Evolutionary conservation across 2,888 invertebrate genomes (phyloP).

Genomic region (Ornithoptera alexandrae): DNA sequence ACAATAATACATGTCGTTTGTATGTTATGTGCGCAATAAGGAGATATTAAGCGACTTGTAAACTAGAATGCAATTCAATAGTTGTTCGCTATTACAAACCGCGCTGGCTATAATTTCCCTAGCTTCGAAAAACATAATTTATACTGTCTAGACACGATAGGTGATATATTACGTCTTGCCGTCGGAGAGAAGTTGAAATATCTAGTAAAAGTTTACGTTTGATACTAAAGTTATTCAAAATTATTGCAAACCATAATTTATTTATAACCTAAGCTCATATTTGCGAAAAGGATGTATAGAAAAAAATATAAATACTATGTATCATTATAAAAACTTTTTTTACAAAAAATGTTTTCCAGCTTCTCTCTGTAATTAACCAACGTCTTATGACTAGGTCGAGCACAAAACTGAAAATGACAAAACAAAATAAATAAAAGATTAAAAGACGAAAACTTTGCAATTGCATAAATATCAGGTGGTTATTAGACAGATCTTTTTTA

Average conservation of each 20-base stretch:
- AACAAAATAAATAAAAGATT: background rate
- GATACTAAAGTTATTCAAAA: slow-evolving; percentile 17
- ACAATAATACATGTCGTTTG: background rate
- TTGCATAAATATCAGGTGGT: background rate
- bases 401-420: background rate
- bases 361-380: background rate
- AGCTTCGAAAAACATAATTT: slow-evolving; percentile 42
- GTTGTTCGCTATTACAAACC: slow-evolving; percentile 32
- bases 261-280: background rate
- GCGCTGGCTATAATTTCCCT: slow-evolving; percentile 38
- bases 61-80: slow-evolving; percentile 19
- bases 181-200: slow-evolving; percentile 28
- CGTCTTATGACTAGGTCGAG: background rate
- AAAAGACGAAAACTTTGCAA: background rate
- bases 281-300: background rate
- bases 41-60: slow-evolving; percentile 18
- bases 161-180: slow-evolving; percentile 39
- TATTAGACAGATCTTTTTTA: background rate
- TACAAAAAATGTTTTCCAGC: background rate
- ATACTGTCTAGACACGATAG: slow-evolving; percentile 46
- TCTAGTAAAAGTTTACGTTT: slow-evolving; percentile 27
- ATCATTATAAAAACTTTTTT: background rate
- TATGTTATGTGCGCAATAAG: slow-evolving; percentile 4
- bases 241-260: slow-evolving; percentile 16
- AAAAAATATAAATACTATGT: background rate